Evolutionary conservation across 2,797 vertebrate species (phyloP), one percentile per base, ranked within the genome.

Genomic region (Spinibarbus caldwelli): DNA sequence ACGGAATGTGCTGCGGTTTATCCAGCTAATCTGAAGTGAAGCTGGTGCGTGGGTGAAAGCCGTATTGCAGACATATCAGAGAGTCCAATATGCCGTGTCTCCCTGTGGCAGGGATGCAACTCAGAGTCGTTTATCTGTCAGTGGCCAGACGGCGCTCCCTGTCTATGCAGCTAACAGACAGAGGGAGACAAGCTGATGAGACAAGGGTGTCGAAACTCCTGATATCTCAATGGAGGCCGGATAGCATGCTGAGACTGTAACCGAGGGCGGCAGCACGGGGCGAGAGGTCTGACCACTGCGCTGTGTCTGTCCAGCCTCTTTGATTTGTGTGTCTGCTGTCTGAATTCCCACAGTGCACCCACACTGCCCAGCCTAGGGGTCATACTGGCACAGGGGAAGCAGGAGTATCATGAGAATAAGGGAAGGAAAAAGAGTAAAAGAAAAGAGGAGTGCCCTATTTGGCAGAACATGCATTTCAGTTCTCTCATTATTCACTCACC

Each of bases 321-420:
- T 86, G 88, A 85, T 80, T 87, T 89, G 80, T 87, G 83, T 76
- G 88, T 87, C 88, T 87, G 71, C 72, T 78, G 85, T 81, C 67
- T 78, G 77, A 73, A 80, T 79, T 84, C 78, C 52, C 78, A 49
- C 82, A 70, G 38, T 21, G 29, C n/a, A 68, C 71, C 70, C 75
- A 57, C 38, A 49, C 66, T 29, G 38, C 54, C 57, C 66, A 66
- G 54, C 31, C 36, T 29, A 80, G 68, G 54, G 80, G 64, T 80
- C 80, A 80, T 31, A 77, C 11, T 19, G 41, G 64, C 66, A 73
- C 19, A n/a, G 17, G 23, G 36, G 64, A 47, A 70, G 45, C 78
- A 41, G 75, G 23, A 62, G 52, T 29, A 83, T 70, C 31, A 31
- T 45, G 14, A n/a, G 64, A 83, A 36, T 34, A 59, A 49, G 4